Percentiles rank a stretch among this genome's conserved stretches.
Evolutionary conservation across 2,888 invertebrate genomes (phyloP).

Genomic region (Odontothrips loti): DNA sequence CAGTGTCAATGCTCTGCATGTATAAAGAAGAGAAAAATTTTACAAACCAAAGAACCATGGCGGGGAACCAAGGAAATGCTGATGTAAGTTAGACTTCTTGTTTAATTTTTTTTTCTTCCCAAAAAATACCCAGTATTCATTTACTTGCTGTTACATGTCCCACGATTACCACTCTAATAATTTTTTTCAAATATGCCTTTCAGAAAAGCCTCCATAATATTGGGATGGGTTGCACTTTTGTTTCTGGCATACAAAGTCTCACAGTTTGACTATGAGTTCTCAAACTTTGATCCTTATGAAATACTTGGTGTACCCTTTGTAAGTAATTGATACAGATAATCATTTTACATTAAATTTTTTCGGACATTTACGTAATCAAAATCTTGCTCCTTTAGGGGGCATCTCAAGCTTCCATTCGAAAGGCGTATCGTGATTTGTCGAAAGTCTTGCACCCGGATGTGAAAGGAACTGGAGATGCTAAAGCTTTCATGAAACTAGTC

Average conservation of each 20-base stretch:
- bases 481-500: slow-evolving; percentile 94
- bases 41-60: slow-evolving; percentile 85
- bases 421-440: slow-evolving; percentile 90
- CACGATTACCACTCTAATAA: background rate
- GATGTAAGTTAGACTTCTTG: slow-evolving; percentile 47
- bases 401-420: slow-evolving; percentile 84
- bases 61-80: slow-evolving; percentile 73
- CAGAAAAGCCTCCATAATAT: slow-evolving; percentile 71
- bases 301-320: slow-evolving; percentile 84
- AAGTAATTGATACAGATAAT: slow-evolving; percentile 42
- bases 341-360: slow-evolving; percentile 17
- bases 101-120: slow-evolving; percentile 28
- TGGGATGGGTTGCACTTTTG: slow-evolving; percentile 77
- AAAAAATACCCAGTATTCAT: slow-evolving; percentile 26
- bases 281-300: slow-evolving; percentile 98
- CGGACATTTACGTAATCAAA: slow-evolving; percentile 11
- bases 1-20: slow-evolving; percentile 88
- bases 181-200: slow-evolving; percentile 38
- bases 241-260: slow-evolving; percentile 87
- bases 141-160: background rate
- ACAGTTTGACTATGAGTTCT: slow-evolving; percentile 96
- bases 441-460: slow-evolving; percentile 89
- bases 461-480: slow-evolving; percentile 94
- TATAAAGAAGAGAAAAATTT: slow-evolving; percentile 71
- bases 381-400: slow-evolving; percentile 59